A percentile compares a stretch with the other conserved stretches of the same genome.
phyloP scores from a whole-genome alignment of 2,888 invertebrate species.

The Pseudoips prasinana region DNA sequence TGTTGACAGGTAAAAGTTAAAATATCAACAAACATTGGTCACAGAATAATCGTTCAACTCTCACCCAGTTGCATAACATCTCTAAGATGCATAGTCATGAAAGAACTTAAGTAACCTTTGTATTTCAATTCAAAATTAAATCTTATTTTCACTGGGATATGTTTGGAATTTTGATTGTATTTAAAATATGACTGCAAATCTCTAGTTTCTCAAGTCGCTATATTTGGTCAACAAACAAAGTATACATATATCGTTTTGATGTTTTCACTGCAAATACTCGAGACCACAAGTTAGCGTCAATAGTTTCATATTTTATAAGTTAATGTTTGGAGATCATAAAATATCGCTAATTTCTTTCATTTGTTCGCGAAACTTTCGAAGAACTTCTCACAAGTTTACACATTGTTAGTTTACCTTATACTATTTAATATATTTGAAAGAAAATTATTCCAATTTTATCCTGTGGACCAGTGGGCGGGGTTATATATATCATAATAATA shows the following conservation, averaged over 20 bases:
- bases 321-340: conserved; percentile 48
- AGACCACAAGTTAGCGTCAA: conserved; percentile 43
- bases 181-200: conserved; percentile 1
- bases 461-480: too few relatives aligned
- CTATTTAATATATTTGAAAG: neutral
- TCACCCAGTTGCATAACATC: conserved; percentile 7
- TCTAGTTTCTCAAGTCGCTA: conserved; percentile 13
- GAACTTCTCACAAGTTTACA: conserved; percentile 18
- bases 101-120: too few relatives aligned
- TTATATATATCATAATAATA: too few relatives aligned
- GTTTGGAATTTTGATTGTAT: too few relatives aligned
- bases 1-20: neutral
- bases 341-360: conserved; percentile 59
- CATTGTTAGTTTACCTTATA: conserved; percentile 7
- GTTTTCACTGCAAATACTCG: conserved; percentile 51
- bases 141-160: too few relatives aligned
- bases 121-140: too few relatives aligned
- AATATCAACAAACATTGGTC: too few relatives aligned
- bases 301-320: conserved; percentile 38
- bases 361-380: conserved; percentile 52
- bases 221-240: conserved; percentile 37
- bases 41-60: neutral
- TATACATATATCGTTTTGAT: conserved; percentile 26
- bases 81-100: too few relatives aligned
- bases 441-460: too few relatives aligned